Evolutionary conservation across 2,113 vertebrate genomes (phyloP), one percentile per base, ranked within the genome.

Genomic region (Cervus canadensis): DNA sequence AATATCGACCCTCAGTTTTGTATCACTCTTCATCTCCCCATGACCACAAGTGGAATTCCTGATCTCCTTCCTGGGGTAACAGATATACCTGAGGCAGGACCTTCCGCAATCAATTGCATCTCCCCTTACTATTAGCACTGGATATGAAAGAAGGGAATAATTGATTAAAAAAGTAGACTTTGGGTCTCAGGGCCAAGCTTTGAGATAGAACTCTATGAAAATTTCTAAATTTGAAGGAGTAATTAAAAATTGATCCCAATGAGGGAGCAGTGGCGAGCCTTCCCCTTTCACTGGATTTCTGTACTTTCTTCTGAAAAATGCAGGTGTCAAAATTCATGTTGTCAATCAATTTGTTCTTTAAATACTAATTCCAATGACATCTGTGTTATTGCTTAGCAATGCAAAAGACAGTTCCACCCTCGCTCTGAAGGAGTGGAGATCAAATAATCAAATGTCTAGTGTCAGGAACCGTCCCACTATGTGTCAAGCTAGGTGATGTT

Each of bases 111-210:
- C 97, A 94, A 57, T 82, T 87, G 19, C 5, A 83, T 85, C 89
- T 97, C 97, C 94, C 74, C 13, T 83, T 76, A 94, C 76, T 56
- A 5, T 81, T 62, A 30, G 50, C 91, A 92, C 92, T 81, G 67
- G 78, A 95, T 21, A 28, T 25, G 67, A 91, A 94, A 95, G 84
- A 62, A 98, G 96, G 93, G 97, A 93, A 78, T 64, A 96, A 95
- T 48, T 97, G 94, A 98, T 76, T 85, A 97, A 76, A 71, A 97
- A 96, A 98, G 90, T 94, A 95, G 94, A 96, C 81, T 78, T 95
- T 90, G 97, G 97, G 96, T 86, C 95, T 94, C 23, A 45, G 98
- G 98, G 97, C 97, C 67, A 89, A 79, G 36, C 83, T 97, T 40
- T 95, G 96, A 97, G 0, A 48, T 33, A 97, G 97, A 95, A 93